Conservation (phyloP, 2,888 invertebrate species). For the Trissolcus japonicus region DNA sequence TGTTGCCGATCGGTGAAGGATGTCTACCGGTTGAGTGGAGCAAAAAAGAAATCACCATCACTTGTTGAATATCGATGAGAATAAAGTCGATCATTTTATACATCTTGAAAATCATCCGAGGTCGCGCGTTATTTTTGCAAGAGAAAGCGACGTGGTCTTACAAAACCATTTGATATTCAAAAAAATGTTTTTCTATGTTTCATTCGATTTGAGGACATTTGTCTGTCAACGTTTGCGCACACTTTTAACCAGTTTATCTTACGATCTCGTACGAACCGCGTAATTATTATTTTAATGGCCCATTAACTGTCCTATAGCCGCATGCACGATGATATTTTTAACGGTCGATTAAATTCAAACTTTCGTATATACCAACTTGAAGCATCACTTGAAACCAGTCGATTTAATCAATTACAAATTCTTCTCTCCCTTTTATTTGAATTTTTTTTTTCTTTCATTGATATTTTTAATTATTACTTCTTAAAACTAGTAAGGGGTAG, state of each 20-base stretch:
- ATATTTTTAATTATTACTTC: not conserved
- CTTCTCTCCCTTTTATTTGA: too few species aligned
- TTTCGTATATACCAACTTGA: too few species aligned
- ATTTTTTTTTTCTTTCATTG: too few species aligned
- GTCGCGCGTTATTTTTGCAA: slow-evolving; percentile 7
- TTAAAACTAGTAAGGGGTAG: not conserved
- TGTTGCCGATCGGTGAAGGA: slow-evolving; percentile 22
- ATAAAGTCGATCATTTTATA: slow-evolving; percentile 24
- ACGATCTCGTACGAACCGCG: not conserved
- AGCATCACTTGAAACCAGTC: not conserved
- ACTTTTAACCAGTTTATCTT: too few species aligned
- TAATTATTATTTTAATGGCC: too few species aligned
- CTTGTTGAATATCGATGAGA: slow-evolving; percentile 18
- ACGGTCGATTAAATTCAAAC: too few species aligned
- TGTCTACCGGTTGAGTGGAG: slow-evolving; percentile 19
- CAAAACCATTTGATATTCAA: not conserved
- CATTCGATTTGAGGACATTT: too few species aligned
- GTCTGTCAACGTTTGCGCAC: too few species aligned
- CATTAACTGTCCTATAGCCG: too few species aligned
- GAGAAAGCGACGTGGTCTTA: slow-evolving; percentile 20
- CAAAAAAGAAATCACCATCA: slow-evolving; percentile 11
- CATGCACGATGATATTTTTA: too few species aligned
- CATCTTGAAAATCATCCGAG: slow-evolving; percentile 22
- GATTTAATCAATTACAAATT: too few species aligned
- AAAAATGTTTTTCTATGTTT: too few species aligned